Evolutionary conservation across 2,888 invertebrate genomes (phyloP), one percentile per base, ranked within the genome.

Genomic region (Epistrophella euchroma): DNA sequence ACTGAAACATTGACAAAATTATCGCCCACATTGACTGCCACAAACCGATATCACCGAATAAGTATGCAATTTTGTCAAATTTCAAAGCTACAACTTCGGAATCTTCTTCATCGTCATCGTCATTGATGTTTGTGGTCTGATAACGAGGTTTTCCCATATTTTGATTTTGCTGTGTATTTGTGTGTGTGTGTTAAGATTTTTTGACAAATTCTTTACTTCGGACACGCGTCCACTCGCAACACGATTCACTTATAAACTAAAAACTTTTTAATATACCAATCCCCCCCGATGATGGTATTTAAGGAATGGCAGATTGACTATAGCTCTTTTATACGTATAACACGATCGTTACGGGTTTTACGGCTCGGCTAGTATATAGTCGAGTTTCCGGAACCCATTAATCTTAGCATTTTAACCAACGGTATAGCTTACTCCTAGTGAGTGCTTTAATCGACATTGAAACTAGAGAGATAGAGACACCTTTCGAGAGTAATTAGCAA

Each of bases 11-110:
- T 4, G 94, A 94, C 64, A 95, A 90, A 13, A 94, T 89, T 85
- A 94, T 92, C 19, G 94, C 94, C 89, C 94, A 93, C 66, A 92
- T 89, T 35, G 93, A 90, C 90, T 95, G 95, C 95, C 95, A 95
- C 77, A 92, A 90, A 15, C 94, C 94, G 88, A 93, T 93, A 73
- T 93, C 93, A 2, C 95, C 95, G 72, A 95, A 93, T 2, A 94
- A 91, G 52, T 92, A 91, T 7, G 93, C 93, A 40, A 94, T 92
- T 15, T 93, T 90, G 88, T 94, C 93, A 56, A 91, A 91, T 72
- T 92, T 91, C 35, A 88, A 79, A 87, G 90, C 83, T 90, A 80
- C 25, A 88, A 82, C 80, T 89, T 89, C 66, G 79, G 88, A 72
- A 4, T 43, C 84, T 40, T 17, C 79, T 1, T 70, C 43, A 32